A percentile compares a stretch with the other conserved stretches of the same genome.
These are phyloP conservation scores for Pteropus alecto DNA, from an alignment of 2,113 vertebrate species.

Conservation along the genomic window DNA sequence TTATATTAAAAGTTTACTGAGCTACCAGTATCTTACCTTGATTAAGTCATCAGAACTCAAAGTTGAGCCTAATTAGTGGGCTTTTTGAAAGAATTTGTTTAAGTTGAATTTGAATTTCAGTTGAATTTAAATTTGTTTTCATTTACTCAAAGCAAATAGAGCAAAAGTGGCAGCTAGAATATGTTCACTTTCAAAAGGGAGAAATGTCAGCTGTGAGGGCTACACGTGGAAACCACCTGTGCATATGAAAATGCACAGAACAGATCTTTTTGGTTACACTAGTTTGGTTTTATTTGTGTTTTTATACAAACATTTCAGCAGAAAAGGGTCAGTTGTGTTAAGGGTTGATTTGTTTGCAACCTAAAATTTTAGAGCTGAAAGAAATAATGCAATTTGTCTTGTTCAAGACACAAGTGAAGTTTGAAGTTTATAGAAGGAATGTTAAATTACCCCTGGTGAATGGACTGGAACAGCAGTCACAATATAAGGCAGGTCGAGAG, in stretches of 20 bases:
- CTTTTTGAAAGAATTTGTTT: neutral
- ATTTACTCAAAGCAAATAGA: neutral
- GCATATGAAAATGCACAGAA: neutral
- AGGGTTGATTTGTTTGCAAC: neutral
- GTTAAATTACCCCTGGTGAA: neutral
- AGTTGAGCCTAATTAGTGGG: neutral
- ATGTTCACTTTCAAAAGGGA: neutral
- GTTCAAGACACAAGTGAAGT: neutral
- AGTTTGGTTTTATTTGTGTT: neutral
- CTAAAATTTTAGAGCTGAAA: constrained; percentile 12
- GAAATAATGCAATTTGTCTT: neutral
- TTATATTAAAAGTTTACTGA: neutral
- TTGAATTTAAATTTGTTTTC: neutral
- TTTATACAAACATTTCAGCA: neutral
- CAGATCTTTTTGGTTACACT: neutral
- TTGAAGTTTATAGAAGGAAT: neutral
- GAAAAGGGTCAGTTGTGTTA: neutral
- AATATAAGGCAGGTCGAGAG: neutral
- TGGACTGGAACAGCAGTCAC: neutral
- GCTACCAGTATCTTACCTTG: neutral
- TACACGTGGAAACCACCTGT: neutral
- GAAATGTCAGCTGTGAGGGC: neutral
- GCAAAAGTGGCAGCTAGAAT: neutral
- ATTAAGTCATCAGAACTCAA: neutral
- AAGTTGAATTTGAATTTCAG: neutral